Evolutionary conservation across 2,797 vertebrate genomes (phyloP).

Genomic region (Epinephelus malabaricus): DNA sequence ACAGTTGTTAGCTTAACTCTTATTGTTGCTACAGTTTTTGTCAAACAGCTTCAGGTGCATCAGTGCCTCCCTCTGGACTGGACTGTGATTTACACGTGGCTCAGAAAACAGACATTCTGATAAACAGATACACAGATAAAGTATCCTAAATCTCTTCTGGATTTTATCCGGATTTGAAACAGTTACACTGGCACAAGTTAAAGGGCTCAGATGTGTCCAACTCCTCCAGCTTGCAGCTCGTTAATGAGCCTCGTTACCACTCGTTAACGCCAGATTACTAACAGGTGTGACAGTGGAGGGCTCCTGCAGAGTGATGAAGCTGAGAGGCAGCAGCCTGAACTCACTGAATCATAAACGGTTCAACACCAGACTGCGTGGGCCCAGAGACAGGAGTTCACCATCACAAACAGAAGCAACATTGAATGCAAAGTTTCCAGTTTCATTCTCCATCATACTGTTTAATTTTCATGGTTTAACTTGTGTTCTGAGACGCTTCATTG

Average conservation of each 20-base stretch:
- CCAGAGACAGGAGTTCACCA: neutral
- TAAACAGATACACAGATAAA: neutral
- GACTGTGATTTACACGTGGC: neutral
- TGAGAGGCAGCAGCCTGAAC: neutral
- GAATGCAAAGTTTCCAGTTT: neutral
- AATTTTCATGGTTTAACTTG: neutral
- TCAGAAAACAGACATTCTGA: neutral
- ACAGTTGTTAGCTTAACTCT: too few relatives aligned
- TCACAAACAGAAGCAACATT: neutral
- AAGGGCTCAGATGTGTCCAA: neutral
- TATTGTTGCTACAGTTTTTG: neutral
- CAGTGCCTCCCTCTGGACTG: neutral
- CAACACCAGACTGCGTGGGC: neutral
- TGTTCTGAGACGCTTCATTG: slow-evolving; percentile 15
- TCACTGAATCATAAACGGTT: neutral
- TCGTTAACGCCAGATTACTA: neutral
- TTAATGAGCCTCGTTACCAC: slow-evolving; percentile 18
- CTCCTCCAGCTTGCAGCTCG: neutral
- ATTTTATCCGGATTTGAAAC: neutral
- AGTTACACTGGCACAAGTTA: neutral
- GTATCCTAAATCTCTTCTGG: neutral
- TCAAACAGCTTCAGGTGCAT: neutral
- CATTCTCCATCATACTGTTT: neutral
- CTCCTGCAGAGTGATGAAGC: neutral
- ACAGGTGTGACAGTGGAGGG: slow-evolving; percentile 14